Evolutionary conservation across 2,113 vertebrate species (phyloP), one percentile per base, ranked within the genome.

Genomic region (Dipodomys ordii): DNA sequence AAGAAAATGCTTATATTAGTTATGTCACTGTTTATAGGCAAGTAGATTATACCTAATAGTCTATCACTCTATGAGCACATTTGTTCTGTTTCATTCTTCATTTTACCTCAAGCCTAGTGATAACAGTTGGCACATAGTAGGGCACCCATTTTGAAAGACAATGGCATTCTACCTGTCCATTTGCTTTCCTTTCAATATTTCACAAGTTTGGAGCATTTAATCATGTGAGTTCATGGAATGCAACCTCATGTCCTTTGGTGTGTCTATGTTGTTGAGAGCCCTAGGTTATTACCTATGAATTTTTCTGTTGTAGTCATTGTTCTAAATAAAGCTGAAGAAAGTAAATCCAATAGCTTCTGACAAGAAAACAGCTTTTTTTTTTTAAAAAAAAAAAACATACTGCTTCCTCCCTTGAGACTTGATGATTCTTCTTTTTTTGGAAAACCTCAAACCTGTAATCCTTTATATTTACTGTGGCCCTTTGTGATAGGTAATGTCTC

Each of bases 221-320:
- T 88, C 94, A 67, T 83, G 44, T 83, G 71, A 57, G 16, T 90
- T 93, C 83, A 80, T 67, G 28, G 25, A 93, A 88, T 39, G 57
- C 10, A 74, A 32, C 46, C 49, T 90, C 64, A 6, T 9, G 85
- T 88, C 46, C 82, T 86, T 91, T 83, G 86, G 72, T 90, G 90
- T 90, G 69, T 77, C 87, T 94, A n/a, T 94, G 86, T 96, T 86
- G 83, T 95, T 91, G 35, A 53, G 94, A 96, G 95, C 96, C 91
- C 86, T 73, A 69, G 94, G 94, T 95, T 90, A 87, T 62, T 88
- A 67, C n/a, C 32, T 93, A 92, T 57, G 53, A 57, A 57, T 57
- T 57, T 57, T 57, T 57, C 53, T 18, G 53, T 57, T 57, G 53
- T 93, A 96, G 65, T 83, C 96, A 96, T 92, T 96, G 91, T 95